Evolutionary conservation across 2,113 vertebrate genomes (phyloP).

Genomic region (Mustela lutreola): DNA sequence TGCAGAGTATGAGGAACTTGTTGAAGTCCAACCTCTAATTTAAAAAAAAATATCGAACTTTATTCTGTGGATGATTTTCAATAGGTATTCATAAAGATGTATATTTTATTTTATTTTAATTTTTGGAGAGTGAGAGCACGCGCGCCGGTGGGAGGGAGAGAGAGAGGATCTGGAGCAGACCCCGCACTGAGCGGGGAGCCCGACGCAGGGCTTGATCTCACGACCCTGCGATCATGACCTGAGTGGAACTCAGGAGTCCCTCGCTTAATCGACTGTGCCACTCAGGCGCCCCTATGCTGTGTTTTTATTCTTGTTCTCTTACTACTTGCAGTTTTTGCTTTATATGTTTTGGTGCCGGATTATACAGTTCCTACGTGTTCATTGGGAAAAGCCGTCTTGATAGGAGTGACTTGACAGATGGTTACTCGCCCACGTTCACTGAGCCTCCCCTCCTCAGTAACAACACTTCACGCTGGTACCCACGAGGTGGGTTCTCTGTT

Average conservation of each 20-base stretch:
- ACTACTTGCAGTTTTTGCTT: background rate
- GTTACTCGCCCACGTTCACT: no score
- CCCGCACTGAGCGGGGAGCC: background rate
- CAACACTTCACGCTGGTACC: background rate
- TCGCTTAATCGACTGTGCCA: accelerated
- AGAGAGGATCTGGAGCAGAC: background rate
- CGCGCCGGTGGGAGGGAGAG: background rate
- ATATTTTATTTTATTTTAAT: background rate
- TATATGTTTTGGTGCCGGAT: background rate
- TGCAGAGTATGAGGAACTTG: background rate
- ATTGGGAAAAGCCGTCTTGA: background rate
- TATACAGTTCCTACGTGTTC: background rate
- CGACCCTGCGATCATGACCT: background rate
- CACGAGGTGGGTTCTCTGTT: background rate
- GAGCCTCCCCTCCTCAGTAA: background rate
- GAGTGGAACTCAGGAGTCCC: background rate
- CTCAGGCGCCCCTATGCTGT: background rate
- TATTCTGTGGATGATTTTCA: background rate
- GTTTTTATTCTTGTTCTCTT: background rate
- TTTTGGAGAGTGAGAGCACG: background rate
- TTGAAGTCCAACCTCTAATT: background rate
- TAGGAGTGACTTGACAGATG: no score
- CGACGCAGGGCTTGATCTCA: background rate
- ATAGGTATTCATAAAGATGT: background rate
- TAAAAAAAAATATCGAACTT: background rate